Percentiles rank a stretch among this genome's conserved stretches.
phyloP scores from a whole-genome alignment of 2,113 vertebrate species.

The Aphyosemion australe region DNA sequence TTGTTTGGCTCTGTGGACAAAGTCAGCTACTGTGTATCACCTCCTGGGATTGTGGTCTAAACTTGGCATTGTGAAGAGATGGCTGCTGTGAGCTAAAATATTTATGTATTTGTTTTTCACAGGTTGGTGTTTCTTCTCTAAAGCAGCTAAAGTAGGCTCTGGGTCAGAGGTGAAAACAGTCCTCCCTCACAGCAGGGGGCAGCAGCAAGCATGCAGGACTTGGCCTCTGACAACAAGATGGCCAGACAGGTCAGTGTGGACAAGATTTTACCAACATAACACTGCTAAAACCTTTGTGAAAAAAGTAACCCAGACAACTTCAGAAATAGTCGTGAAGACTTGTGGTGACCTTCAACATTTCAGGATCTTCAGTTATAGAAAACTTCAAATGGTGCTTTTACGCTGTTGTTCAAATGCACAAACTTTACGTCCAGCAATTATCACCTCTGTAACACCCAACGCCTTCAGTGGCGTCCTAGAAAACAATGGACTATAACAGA shows the following conservation, averaged over 20 bases:
- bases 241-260: conserved; percentile 79
- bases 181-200: conserved; percentile 76
- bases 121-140: conserved; percentile 79
- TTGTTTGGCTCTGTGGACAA: neutral
- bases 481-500: too few species aligned
- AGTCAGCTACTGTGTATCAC: neutral
- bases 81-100: neutral
- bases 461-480: too few species aligned
- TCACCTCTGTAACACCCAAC: too few species aligned
- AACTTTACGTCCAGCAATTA: too few species aligned
- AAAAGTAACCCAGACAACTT: too few species aligned
- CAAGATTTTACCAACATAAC: neutral
- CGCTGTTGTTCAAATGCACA: too few species aligned
- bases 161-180: conserved; percentile 82
- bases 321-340: too few species aligned
- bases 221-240: conserved; percentile 78
- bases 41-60: too few species aligned
- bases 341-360: too few species aligned
- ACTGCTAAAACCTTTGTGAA: neutral
- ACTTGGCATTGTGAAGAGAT: conserved; percentile 2
- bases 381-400: too few species aligned
- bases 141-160: conserved; percentile 83
- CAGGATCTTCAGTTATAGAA: too few species aligned
- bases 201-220: conserved; percentile 74
- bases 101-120: conserved; percentile 8